Percentiles rank a stretch among this genome's conserved stretches.
Evolutionary conservation across 2,113 vertebrate genomes (phyloP).

Genomic region (Canis aureus): DNA sequence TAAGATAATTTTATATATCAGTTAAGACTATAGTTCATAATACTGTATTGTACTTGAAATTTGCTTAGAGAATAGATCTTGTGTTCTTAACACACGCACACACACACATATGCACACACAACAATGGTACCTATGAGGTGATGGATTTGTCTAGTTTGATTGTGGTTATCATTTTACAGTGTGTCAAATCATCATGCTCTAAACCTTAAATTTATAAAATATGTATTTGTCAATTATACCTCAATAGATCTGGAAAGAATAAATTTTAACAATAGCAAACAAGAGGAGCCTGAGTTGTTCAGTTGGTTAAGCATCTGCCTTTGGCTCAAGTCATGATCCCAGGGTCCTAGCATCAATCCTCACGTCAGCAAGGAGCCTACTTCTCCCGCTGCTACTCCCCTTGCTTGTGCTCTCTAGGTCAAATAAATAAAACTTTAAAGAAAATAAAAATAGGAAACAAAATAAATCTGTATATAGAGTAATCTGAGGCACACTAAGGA

Average conservation of each 20-base stretch:
- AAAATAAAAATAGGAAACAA: not conserved
- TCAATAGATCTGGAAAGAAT: not conserved
- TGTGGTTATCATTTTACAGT: not conserved
- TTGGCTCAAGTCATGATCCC: too few relatives aligned
- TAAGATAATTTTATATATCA: not conserved
- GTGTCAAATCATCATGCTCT: not conserved
- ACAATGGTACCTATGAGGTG: not conserved
- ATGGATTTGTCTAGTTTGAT: not conserved
- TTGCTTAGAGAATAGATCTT: not conserved
- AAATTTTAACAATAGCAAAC: not conserved
- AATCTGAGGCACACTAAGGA: not conserved
- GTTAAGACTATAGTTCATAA: not conserved
- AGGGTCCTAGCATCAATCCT: too few relatives aligned
- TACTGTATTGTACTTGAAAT: not conserved
- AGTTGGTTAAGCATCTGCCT: too few relatives aligned
- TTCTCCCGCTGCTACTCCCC: too few relatives aligned
- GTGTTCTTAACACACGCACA: not conserved
- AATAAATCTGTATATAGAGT: not conserved
- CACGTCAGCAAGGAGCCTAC: too few relatives aligned
- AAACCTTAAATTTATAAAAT: not conserved
- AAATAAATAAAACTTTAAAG: too few relatives aligned
- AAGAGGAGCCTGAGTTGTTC: not conserved
- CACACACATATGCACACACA: not conserved
- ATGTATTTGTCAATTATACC: not conserved
- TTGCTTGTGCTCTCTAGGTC: too few relatives aligned